A percentile compares a stretch with the other conserved stretches of the same genome.
Evolutionary conservation across 2,888 invertebrate genomes (phyloP).

Genomic region (Masnerella sp.): DNA sequence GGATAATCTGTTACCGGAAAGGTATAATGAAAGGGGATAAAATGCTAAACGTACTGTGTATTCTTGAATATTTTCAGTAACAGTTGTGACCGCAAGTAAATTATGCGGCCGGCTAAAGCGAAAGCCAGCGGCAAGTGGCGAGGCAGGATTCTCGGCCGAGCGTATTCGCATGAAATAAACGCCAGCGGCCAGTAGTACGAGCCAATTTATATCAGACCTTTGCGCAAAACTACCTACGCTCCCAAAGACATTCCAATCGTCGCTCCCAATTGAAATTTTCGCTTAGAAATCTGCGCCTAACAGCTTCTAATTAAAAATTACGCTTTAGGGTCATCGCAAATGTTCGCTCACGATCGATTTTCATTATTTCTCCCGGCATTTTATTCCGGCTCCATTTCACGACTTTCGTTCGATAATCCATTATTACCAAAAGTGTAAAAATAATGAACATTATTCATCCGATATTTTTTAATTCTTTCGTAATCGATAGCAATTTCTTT

Average conservation of each 20-base stretch:
- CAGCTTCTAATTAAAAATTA: too few relatives aligned
- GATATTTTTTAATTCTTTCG: conserved; percentile 40
- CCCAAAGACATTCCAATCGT: too few relatives aligned
- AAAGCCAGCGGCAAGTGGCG: conserved; percentile 49
- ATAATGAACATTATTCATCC: conserved; percentile 32
- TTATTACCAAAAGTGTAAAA: conserved; percentile 23
- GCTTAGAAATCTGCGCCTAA: too few relatives aligned
- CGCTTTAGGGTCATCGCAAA: too few relatives aligned
- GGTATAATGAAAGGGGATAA: conserved; percentile 14
- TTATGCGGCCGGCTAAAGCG: conserved; percentile 48
- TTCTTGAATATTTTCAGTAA: conserved; percentile 48
- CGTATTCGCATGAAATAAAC: conserved; percentile 42
- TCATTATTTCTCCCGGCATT: conserved; percentile 5
- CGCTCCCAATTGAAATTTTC: too few relatives aligned
- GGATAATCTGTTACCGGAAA: conserved; percentile 9
- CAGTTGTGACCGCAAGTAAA: conserved; percentile 54
- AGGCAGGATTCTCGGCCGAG: conserved; percentile 43
- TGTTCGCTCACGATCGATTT: conserved; percentile 10
- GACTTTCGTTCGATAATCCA: conserved; percentile 10
- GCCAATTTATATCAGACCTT: conserved; percentile 55
- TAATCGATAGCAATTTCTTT: conserved; percentile 54
- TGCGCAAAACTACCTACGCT: neutral
- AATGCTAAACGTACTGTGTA: conserved; percentile 29
- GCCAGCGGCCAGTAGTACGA: conserved; percentile 44
- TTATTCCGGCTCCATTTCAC: neutral